phyloP scores from a whole-genome alignment of 2,797 vertebrate genomes.

The Xenentodon cancila region DNA sequence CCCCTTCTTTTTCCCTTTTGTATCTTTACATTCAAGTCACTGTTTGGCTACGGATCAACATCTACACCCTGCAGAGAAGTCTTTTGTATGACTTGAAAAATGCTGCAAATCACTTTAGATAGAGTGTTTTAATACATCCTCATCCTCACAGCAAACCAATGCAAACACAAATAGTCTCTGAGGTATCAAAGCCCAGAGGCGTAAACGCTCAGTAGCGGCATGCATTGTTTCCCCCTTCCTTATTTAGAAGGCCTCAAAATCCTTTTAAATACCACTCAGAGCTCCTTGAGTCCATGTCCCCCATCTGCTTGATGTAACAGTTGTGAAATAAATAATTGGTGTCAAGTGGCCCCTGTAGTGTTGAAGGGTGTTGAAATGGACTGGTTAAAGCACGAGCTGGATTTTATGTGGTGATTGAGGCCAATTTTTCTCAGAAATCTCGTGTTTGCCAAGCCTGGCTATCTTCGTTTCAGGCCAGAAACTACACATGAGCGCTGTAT shows the following conservation, averaged over 20 bases:
- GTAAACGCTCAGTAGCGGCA: slow-evolving; percentile 8
- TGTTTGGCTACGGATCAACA: slow-evolving; percentile 16
- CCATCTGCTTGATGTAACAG: slow-evolving; percentile 49
- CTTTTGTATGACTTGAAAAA: neutral
- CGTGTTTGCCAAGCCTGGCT: neutral
- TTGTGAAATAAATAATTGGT: slow-evolving; percentile 62
- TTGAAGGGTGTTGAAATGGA: no score
- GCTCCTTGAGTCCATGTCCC: slow-evolving; percentile 45
- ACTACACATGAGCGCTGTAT: neutral
- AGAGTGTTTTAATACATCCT: slow-evolving; percentile 8
- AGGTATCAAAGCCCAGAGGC: neutral
- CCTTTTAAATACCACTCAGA: slow-evolving; percentile 47
- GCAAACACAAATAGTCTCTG: slow-evolving; percentile 34
- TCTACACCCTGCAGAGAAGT: slow-evolving; percentile 10
- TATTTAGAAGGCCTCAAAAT: slow-evolving; percentile 53
- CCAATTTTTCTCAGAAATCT: slow-evolving; percentile 7
- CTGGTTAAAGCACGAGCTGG: no score
- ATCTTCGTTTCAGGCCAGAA: neutral
- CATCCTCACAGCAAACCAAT: slow-evolving; percentile 19
- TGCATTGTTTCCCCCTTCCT: slow-evolving; percentile 19
- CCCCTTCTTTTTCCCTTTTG: neutral
- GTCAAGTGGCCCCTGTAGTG: slow-evolving; percentile 48
- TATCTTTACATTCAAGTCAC: slow-evolving; percentile 1
- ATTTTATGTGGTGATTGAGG: neutral
- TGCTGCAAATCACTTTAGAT: slow-evolving; percentile 27